Percentiles rank a stretch among this genome's conserved stretches.
These are phyloP conservation scores for Bubo blakistoni DNA, from an alignment of 2,113 vertebrate species.

Conservation along the genomic window DNA sequence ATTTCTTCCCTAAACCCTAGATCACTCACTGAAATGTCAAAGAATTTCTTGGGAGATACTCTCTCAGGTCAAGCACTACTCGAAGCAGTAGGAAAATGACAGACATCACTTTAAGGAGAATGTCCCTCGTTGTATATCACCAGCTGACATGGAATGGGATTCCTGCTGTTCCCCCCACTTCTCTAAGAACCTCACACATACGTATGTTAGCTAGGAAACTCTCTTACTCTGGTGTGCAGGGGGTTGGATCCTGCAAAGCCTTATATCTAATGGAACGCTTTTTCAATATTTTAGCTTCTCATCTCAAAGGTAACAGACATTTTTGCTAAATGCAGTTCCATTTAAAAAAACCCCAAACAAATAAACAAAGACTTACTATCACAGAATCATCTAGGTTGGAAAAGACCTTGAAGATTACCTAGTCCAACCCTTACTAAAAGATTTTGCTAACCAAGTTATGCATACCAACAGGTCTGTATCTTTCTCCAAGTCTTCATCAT, in stretches of 20 bases:
- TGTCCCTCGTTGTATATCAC: neutral
- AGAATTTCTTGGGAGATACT: neutral
- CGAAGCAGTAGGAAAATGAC: neutral
- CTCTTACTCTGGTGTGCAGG: neutral
- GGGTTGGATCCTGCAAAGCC: neutral
- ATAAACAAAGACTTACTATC: neutral
- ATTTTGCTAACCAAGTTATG: neutral
- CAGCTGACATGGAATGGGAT: neutral
- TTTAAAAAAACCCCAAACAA: neutral
- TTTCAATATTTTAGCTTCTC: neutral
- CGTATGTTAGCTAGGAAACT: neutral
- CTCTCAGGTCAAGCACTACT: neutral
- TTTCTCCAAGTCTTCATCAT: constrained; percentile 80
- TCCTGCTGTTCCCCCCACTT: neutral
- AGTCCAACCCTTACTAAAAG: neutral
- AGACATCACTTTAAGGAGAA: neutral
- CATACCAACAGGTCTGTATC: constrained; percentile 87
- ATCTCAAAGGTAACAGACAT: neutral
- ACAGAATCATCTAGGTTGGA: too few relatives aligned
- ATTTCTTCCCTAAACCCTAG: neutral
- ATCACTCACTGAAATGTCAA: neutral
- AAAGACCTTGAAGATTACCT: too few relatives aligned
- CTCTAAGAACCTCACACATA: neutral
- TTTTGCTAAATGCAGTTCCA: neutral
- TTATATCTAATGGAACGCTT: neutral